Percentiles rank a stretch among this genome's conserved stretches.
phyloP scores from a whole-genome alignment of 2,797 vertebrate genomes.

The Acanthiza pusilla region DNA sequence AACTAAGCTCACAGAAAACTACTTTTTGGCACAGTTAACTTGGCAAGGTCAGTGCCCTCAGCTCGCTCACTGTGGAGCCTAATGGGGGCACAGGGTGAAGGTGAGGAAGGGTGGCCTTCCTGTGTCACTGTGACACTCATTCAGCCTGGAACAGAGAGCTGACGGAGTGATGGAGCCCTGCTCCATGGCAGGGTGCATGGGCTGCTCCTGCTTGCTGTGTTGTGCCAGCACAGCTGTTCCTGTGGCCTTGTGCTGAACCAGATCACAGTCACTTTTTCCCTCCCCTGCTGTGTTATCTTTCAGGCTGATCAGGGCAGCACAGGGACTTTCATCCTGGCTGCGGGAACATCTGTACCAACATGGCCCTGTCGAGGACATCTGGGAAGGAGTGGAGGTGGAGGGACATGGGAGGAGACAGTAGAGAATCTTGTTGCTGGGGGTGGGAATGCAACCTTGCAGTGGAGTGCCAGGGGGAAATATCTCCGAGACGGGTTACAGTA shows the following conservation, averaged over 20 bases:
- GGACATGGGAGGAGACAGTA: not conserved
- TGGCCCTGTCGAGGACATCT: rapidly evolving
- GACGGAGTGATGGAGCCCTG: rapidly evolving
- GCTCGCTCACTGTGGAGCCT: rapidly evolving
- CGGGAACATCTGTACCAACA: not conserved
- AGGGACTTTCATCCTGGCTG: rapidly evolving
- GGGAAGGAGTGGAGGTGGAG: not conserved
- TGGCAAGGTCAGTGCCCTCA: not conserved
- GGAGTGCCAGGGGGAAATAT: conserved; percentile 75
- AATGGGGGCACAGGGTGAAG: not conserved
- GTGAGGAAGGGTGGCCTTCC: not conserved
- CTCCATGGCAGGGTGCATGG: rapidly evolving
- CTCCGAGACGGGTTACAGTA: not conserved
- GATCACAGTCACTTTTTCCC: not conserved
- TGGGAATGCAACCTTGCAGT: conserved; percentile 7
- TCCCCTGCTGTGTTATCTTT: not conserved
- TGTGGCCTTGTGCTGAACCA: not conserved
- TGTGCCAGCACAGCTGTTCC: conserved; percentile 13
- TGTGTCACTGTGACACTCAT: rapidly evolving
- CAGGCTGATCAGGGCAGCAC: not conserved
- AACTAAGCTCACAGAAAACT: not conserved
- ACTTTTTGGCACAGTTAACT: not conserved
- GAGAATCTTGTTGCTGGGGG: not conserved
- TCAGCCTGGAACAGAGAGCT: not conserved
- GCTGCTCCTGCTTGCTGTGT: not conserved